A percentile compares a stretch with the other conserved stretches of the same genome.
Conservation (phyloP, 2,797 vertebrate species). For the Bryconaethiops microstoma region DNA sequence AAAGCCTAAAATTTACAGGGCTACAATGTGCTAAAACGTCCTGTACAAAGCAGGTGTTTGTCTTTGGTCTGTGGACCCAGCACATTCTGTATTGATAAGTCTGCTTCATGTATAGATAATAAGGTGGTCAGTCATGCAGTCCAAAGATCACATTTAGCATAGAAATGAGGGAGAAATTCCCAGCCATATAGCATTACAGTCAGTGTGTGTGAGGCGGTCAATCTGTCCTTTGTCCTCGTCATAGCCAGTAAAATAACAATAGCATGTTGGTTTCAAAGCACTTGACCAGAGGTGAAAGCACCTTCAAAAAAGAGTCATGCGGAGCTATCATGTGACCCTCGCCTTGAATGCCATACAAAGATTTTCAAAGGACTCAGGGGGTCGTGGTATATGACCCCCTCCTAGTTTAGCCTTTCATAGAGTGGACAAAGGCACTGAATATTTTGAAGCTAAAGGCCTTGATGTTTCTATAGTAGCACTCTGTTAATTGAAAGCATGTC, state of each 20-base stretch:
- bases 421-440: slow-evolving; percentile 62
- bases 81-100: slow-evolving; percentile 76
- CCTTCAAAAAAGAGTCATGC: slow-evolving; percentile 64
- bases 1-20: background rate
- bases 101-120: slow-evolving; percentile 85
- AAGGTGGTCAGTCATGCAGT: slow-evolving; percentile 91
- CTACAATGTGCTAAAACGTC: slow-evolving; percentile 66
- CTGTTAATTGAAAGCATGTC: background rate
- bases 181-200: slow-evolving; percentile 88
- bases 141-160: slow-evolving; percentile 89
- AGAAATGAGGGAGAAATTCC: slow-evolving; percentile 87
- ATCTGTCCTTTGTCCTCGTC: slow-evolving; percentile 75
- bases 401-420: slow-evolving; percentile 65
- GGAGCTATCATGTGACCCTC: slow-evolving; percentile 74
- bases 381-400: slow-evolving; percentile 63
- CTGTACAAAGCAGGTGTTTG: slow-evolving; percentile 84
- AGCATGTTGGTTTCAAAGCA: slow-evolving; percentile 76
- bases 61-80: slow-evolving; percentile 80
- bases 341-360: slow-evolving; percentile 70
- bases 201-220: slow-evolving; percentile 59
- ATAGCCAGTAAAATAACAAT: slow-evolving; percentile 79
- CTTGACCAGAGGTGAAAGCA: slow-evolving; percentile 70
- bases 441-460: slow-evolving; percentile 8
- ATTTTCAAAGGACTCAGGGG: slow-evolving; percentile 56
- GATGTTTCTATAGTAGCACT: background rate